phyloP scores from a whole-genome alignment of 2,888 invertebrate species.

The Clostera curtula region DNA sequence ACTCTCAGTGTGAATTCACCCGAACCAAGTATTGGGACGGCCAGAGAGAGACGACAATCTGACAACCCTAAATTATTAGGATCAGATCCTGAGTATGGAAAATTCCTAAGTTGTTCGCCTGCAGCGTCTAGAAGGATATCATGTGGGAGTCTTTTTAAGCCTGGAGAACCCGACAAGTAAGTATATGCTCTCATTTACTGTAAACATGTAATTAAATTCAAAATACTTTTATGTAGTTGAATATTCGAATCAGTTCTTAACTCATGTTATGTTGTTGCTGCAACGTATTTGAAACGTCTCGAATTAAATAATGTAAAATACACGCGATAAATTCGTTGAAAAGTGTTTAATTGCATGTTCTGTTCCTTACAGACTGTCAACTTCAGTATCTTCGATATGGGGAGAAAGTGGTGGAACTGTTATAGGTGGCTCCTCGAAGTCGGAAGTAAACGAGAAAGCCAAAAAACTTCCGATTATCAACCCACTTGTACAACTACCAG shows the following conservation, averaged over 20 bases:
- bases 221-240: no score
- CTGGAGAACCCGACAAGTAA: slow-evolving; percentile 78
- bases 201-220: no score
- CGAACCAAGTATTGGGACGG: slow-evolving; percentile 62
- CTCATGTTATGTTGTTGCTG: no score
- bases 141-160: slow-evolving; percentile 90
- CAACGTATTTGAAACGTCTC: no score
- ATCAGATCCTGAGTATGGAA: slow-evolving; percentile 78
- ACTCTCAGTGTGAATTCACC: slow-evolving; percentile 59
- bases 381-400: slow-evolving; percentile 71
- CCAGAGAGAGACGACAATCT: slow-evolving; percentile 62
- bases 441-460: slow-evolving; percentile 72
- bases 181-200: slow-evolving; percentile 21
- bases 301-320: no score
- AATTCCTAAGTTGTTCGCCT: slow-evolving; percentile 83
- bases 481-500: slow-evolving; percentile 88
- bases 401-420: slow-evolving; percentile 50
- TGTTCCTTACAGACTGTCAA: slow-evolving; percentile 50
- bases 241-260: no score
- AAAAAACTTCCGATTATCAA: slow-evolving; percentile 92
- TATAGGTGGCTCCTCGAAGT: slow-evolving; percentile 40
- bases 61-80: slow-evolving; percentile 77
- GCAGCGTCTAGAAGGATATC: slow-evolving; percentile 93
- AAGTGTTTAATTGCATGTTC: neutral
- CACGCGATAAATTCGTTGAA: no score